Evolutionary conservation across 37 sponge, comb jelly and placozoan species (phyloP).

Genomic region (Tethya wilhelma): DNA sequence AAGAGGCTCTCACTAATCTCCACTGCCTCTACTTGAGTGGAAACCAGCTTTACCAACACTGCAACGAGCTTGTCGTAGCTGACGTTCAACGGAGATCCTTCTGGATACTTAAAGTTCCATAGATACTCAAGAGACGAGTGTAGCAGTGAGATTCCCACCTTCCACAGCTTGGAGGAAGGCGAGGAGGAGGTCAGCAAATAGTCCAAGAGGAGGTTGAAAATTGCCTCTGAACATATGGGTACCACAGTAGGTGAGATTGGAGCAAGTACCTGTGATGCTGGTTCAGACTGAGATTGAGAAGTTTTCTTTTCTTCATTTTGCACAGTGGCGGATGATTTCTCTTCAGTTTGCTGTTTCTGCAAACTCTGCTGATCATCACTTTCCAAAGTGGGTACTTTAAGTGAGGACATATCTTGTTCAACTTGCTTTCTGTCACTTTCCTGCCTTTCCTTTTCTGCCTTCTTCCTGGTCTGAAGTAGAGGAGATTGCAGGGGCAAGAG

Average conservation of each 20-base stretch:
- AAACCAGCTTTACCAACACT: conserved; percentile 27
- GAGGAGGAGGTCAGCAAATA: neutral
- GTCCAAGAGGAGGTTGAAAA: conserved; percentile 10
- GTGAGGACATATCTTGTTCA: neutral
- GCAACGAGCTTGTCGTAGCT: conserved; percentile 15
- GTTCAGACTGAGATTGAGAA: neutral
- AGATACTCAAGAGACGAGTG: neutral
- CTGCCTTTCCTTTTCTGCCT: neutral
- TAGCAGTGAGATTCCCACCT: neutral
- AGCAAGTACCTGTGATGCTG: neutral
- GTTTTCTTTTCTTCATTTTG: neutral
- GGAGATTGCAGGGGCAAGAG: neutral
- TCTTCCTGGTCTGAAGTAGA: neutral
- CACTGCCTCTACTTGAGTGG: neutral
- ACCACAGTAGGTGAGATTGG: no score
- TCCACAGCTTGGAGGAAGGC: conserved; percentile 14
- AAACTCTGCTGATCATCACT: neutral
- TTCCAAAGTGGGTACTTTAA: neutral
- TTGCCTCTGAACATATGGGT: neutral
- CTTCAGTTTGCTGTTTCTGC: no score
- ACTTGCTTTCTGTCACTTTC: neutral
- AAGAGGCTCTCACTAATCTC: neutral
- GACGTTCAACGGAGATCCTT: neutral
- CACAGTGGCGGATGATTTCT: no score
- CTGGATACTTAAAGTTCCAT: neutral